A percentile compares a stretch with the other conserved stretches of the same genome.
Conservation (phyloP, 2,113 vertebrate species). For the Phylloscopus trochiloides region DNA sequence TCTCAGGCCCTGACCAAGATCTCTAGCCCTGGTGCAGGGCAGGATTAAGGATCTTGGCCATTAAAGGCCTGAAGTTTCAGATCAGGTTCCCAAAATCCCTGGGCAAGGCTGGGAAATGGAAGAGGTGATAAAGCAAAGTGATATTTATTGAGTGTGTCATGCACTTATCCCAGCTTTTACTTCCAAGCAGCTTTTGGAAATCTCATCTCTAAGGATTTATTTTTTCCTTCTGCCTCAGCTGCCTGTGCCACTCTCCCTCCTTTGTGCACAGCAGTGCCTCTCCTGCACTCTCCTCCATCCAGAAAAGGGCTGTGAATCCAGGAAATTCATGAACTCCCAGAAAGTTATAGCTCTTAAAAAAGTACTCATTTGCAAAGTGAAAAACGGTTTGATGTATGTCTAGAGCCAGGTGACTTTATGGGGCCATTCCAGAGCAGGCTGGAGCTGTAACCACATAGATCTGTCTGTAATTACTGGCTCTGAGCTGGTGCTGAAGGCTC, state of each 20-base stretch:
- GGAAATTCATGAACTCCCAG: constrained; percentile 67
- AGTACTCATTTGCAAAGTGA: constrained; percentile 29
- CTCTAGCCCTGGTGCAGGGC: background rate
- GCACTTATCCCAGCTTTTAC: constrained; percentile 7
- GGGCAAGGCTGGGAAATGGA: background rate
- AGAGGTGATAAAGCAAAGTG: background rate
- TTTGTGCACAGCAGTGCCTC: background rate
- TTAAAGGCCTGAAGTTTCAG: background rate
- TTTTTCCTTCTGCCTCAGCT: background rate
- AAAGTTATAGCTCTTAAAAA: constrained; percentile 43
- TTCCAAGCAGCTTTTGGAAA: constrained; percentile 15
- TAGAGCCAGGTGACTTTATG: constrained; percentile 28
- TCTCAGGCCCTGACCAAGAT: background rate
- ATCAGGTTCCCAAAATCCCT: background rate
- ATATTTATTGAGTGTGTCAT: background rate
- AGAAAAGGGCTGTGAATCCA: constrained; percentile 47
- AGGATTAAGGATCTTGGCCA: background rate
- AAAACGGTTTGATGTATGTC: background rate
- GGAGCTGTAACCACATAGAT: background rate
- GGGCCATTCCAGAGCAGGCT: background rate
- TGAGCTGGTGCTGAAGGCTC: background rate
- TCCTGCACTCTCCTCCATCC: background rate
- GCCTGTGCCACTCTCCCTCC: background rate
- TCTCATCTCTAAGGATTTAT: constrained; percentile 41
- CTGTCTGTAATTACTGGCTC: background rate